Base-by-base conservation (phyloP, 1,140 invertebrate genomes). In the Berghia stephanieae region DNA sequence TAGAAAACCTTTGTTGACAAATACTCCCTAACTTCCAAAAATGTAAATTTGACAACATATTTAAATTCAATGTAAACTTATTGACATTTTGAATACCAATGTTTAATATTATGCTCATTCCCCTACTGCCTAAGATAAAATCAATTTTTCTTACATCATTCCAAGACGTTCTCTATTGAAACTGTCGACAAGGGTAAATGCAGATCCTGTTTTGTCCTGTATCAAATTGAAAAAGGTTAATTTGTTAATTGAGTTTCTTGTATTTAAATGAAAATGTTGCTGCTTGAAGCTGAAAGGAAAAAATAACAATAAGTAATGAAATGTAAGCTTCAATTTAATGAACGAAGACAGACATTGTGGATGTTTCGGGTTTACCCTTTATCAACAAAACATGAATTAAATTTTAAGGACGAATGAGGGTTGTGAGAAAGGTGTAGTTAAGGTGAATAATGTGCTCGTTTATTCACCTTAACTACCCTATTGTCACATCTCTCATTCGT, bases 131-230 rank as follows among this genome's bases (percentile, higher is more conserved):
- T 43, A 40, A 38, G 21, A 72, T 21, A 27, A 36, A 6, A 42
- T 24, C 21, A 49, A 72, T 40, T 44, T 21, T 70, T 87, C 88
- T 89, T 83, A 89, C 88, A 90, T 57, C 88, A 90, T 89, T 78
- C 89, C 88, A 40, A 90, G 78, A 79, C 87, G 82, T 78, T 89
- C 87, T 75, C 88, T 85, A 77, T 88, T 88, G 63, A 85, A 84
- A 78, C 87, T 88, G 81, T 90, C 89, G 52, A 89, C 81, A 18
- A 90, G 77, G 49, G 86, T 88, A 70, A 90, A 90, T 27, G 87
- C 84, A 63, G 87, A 86, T 2, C 89, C 89, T 77, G 89, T 86
- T 73, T 89, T 90, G 75, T 89, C 88, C 89, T 90, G 78, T 46
- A 83, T 84, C 69, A 79, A 75, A 74, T 52, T 36, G 8, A 57